Percentiles rank a stretch among this genome's conserved stretches.
Conservation (phyloP, 2,113 vertebrate species). For the Pandion haliaetus region DNA sequence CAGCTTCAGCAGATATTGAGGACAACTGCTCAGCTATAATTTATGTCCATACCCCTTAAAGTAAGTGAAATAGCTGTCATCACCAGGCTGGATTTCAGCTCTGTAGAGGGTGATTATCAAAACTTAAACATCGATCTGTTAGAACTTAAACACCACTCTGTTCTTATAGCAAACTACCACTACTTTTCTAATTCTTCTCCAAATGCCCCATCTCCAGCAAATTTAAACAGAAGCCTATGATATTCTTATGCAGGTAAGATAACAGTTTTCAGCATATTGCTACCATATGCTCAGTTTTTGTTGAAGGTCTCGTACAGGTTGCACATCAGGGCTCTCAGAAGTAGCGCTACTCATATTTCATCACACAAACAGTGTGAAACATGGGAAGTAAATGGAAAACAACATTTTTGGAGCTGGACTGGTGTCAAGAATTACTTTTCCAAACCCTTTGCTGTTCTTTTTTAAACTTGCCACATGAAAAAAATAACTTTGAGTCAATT, state of each 20-base stretch:
- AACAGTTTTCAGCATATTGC: not conserved
- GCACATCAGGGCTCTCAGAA: not conserved
- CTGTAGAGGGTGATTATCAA: not conserved
- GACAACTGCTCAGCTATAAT: not conserved
- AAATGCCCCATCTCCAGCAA: not conserved
- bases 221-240: not conserved
- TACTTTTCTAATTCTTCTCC: not conserved
- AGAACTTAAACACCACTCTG: not conserved
- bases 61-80: not conserved
- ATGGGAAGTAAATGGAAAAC: not conserved
- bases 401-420: not conserved
- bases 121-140: not conserved
- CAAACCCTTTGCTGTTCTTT: not conserved
- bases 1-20: not conserved
- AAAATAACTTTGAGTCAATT: not conserved
- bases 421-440: not conserved
- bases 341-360: not conserved
- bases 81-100: not conserved
- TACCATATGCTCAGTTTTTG: not conserved
- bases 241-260: not conserved
- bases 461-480: not conserved
- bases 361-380: not conserved
- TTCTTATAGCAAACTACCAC: not conserved
- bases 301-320: not conserved
- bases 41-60: not conserved